phyloP scores from a whole-genome alignment of 30 jellyfish, hydroid and myxozoan genomes.

The Cassiopea xamachana region DNA sequence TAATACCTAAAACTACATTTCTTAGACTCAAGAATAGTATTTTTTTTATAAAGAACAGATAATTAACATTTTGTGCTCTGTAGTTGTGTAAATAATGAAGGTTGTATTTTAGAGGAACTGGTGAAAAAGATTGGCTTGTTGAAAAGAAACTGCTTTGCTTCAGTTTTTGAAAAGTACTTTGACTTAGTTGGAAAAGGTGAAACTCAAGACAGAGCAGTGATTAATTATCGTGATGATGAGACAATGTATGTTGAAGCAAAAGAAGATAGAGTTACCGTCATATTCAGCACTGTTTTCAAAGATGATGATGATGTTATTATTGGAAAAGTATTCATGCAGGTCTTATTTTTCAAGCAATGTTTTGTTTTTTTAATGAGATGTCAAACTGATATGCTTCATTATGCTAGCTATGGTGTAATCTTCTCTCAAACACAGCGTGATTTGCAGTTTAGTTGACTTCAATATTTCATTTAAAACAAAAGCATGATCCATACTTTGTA shows the following conservation, averaged over 20 bases:
- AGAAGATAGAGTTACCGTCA: conserved; percentile 95
- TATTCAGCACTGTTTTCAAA: conserved; percentile 95
- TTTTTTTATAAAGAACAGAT: too few relatives aligned
- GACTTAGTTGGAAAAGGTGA: conserved; percentile 80
- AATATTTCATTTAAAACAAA: too few relatives aligned
- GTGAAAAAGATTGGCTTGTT: conserved; percentile 89
- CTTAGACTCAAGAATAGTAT: too few relatives aligned
- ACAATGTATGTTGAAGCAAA: conserved; percentile 95
- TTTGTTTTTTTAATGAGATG: too few relatives aligned
- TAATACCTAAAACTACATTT: too few relatives aligned
- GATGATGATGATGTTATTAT: conserved; percentile 98
- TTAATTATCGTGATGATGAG: conserved; percentile 98
- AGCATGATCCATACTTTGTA: too few relatives aligned
- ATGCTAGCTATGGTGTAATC: too few relatives aligned
- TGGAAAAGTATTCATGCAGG: conserved; percentile 99
- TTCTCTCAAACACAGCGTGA: too few relatives aligned
- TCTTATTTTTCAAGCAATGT: neutral
- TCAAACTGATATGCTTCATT: too few relatives aligned
- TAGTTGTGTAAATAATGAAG: neutral
- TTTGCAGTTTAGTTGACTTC: too few relatives aligned
- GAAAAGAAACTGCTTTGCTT: conserved; percentile 96
- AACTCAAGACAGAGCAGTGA: conserved; percentile 86
- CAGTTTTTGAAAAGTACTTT: conserved; percentile 93
- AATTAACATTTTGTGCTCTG: too few relatives aligned
- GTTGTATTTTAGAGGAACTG: conserved; percentile 74